Evolutionary conservation across 2,888 invertebrate species (phyloP), one percentile per base, ranked within the genome.

Genomic region (Alviniconcha strummeri): DNA sequence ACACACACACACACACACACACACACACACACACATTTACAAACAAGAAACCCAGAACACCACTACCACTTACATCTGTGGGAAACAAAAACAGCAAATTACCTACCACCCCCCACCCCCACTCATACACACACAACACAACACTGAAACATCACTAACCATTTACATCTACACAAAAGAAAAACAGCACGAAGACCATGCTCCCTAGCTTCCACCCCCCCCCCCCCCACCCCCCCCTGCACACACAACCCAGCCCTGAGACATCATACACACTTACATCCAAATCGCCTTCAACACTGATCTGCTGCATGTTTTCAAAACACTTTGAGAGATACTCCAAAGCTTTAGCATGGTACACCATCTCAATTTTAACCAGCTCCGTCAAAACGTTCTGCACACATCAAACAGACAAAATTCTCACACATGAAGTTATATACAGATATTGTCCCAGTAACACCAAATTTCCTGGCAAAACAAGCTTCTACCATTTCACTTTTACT

Each of bases 281-380:
- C 0, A 64, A 86, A 88, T 94, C 94, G 74, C 96, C 95, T 77
- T 95, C 95, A 89, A 96, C 96, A 91, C 97, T 96, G 77, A 98
- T 96, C 89, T 95, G 95, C 56, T 95, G 94, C 1, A 97, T 94
- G 89, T 96, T 96, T 88, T 96, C 96, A 93, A 96, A 96, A 77
- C 97, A 97, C 88, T 96, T 96, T 0, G 97, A 96, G 79, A 97
- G 95, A 52, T 96, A 95, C 92, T 98, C 97, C 82, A 98, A 94
- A 0, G 97, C 96, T 92, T 96, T 97, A 0, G 97, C 96, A 91
- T 98, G 97, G 92, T 96, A 97, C 81, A 96, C 96, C 94, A 98
- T 95, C 93, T 97, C 97, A 76, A 96, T 96, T 89, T 95, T 95
- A 17, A 93, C 92, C 89, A 93, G 93, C 81, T 94, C 93, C 64